A percentile compares a stretch with the other conserved stretches of the same genome.
phyloP scores from a whole-genome alignment of 2,888 invertebrate species.

The Netelia inedita region DNA sequence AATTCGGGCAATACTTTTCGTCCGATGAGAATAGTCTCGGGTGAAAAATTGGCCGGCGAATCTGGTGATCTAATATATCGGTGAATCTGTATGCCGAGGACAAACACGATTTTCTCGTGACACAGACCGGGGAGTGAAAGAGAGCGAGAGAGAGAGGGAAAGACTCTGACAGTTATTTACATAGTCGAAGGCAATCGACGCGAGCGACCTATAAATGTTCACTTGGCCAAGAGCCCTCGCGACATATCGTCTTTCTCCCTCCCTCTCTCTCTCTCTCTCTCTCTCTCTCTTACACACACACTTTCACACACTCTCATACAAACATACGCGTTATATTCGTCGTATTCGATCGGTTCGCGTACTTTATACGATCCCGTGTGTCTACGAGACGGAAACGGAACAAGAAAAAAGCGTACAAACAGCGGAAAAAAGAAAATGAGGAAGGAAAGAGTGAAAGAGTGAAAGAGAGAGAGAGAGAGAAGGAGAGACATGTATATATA shows the following conservation, averaged over 20 bases:
- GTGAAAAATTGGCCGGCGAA: constrained; percentile 30
- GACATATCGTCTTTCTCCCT: not conserved
- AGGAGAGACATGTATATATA: not conserved
- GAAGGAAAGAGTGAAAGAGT: constrained; percentile 4
- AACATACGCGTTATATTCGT: not conserved
- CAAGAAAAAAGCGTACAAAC: constrained; percentile 5
- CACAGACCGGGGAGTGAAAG: not conserved
- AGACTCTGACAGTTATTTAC: constrained; percentile 59
- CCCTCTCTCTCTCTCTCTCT: not conserved
- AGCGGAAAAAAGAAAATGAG: not conserved
- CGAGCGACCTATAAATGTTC: constrained; percentile 74
- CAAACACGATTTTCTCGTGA: constrained; percentile 4
- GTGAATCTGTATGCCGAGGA: not conserved
- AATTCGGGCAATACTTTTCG: too few relatives aligned
- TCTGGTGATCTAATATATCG: constrained; percentile 1
- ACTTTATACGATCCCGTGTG: constrained; percentile 50
- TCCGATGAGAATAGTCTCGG: not conserved
- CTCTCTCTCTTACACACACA: not conserved
- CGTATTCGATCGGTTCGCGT: constrained; percentile 37
- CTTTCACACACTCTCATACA: not conserved
- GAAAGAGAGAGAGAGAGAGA: too few relatives aligned
- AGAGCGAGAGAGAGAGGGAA: constrained; percentile 45
- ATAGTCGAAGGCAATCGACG: constrained; percentile 70
- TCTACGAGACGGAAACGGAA: not conserved
- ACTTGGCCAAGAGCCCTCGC: constrained; percentile 69